Evolutionary conservation across 2,888 invertebrate species (phyloP).

Genomic region (Nowickia ferox): DNA sequence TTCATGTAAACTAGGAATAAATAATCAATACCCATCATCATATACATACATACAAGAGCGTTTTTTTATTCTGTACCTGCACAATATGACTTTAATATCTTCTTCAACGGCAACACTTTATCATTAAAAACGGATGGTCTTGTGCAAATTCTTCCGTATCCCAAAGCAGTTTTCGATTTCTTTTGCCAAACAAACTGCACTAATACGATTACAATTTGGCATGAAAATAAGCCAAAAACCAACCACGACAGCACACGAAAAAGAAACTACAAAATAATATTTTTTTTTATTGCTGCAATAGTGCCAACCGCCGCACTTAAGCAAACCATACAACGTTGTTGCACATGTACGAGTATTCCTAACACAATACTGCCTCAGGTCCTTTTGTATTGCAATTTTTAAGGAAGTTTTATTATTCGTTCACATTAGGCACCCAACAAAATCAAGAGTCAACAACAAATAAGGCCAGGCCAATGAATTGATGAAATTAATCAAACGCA

Average conservation of each 20-base stretch:
- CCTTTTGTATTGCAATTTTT: not conserved
- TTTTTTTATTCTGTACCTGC: too few relatives aligned
- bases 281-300: not conserved
- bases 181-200: conserved; percentile 1
- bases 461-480: conserved; percentile 62
- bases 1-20: too few relatives aligned
- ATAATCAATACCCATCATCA: not conserved
- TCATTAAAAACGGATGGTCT: not conserved
- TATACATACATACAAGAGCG: not conserved
- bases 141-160: conserved; percentile 2
- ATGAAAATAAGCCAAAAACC: not conserved
- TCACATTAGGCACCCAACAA: not conserved
- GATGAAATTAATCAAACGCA: conserved; percentile 66
- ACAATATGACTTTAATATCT: not conserved
- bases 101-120: not conserved
- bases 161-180: not conserved
- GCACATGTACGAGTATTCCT: not conserved
- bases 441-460: conserved; percentile 2
- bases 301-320: not conserved
- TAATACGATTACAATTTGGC: not conserved
- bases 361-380: not conserved
- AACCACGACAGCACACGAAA: not conserved
- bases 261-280: not conserved
- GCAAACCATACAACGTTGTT: not conserved
- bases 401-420: not conserved